Evolutionary conservation across 1,140 invertebrate species (phyloP).

Genomic region (Phthorimaea operculella): DNA sequence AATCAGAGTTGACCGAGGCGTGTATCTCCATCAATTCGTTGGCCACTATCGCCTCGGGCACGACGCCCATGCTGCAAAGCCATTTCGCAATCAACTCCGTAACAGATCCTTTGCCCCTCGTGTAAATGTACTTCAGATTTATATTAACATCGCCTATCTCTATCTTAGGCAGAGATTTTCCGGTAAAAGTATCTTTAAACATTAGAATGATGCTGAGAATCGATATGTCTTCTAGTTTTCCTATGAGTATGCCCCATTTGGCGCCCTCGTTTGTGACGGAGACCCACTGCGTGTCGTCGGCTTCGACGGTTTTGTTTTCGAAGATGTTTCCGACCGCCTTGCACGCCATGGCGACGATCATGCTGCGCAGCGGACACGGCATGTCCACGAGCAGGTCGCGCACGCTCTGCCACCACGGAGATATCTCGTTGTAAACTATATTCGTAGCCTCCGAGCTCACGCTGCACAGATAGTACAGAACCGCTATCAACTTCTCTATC

Average conservation of each 20-base stretch:
- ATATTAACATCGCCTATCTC: conserved; percentile 72
- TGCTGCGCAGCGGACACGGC: conserved; percentile 75
- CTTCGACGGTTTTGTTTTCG: conserved; percentile 45
- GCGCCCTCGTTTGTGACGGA: conserved; percentile 85
- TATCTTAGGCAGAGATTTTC: conserved; percentile 66
- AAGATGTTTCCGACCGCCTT: conserved; percentile 73
- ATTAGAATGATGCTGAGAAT: conserved; percentile 78
- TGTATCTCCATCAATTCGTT: conserved; percentile 48
- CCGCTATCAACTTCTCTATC: conserved; percentile 63
- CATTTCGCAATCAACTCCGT: conserved; percentile 86
- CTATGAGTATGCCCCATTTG: conserved; percentile 86
- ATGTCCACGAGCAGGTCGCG: conserved; percentile 77
- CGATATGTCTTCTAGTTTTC: conserved; percentile 90
- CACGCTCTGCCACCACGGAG: conserved; percentile 80
- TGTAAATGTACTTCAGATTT: conserved; percentile 79
- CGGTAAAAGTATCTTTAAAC: conserved; percentile 61
- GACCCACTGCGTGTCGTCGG: conserved; percentile 81
- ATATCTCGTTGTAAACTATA: conserved; percentile 73
- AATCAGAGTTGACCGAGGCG: conserved; percentile 17
- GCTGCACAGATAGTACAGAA: conserved; percentile 57
- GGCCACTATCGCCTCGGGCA: conserved; percentile 67
- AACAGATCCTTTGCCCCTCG: conserved; percentile 84
- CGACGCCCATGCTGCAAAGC: conserved; percentile 76
- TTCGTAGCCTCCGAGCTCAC: conserved; percentile 50
- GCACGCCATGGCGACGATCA: conserved; percentile 81